phyloP scores from a whole-genome alignment of 2,888 invertebrate species.

The Anticlea derivata region DNA sequence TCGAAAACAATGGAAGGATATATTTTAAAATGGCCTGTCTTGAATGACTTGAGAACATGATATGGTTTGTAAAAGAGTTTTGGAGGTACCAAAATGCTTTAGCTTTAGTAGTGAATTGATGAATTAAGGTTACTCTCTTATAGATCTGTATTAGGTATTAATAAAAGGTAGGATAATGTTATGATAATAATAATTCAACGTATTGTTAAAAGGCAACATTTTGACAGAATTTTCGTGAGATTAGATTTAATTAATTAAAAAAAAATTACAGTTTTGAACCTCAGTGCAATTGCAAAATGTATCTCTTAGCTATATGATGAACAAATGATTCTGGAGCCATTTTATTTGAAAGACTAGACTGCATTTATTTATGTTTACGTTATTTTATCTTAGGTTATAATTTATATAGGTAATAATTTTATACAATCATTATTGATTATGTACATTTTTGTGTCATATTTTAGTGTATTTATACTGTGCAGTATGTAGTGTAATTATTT shows the following conservation, averaged over 20 bases:
- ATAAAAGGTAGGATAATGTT: too few species aligned
- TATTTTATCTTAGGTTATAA: slow-evolving; percentile 31
- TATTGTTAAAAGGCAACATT: too few species aligned
- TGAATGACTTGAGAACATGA: too few species aligned
- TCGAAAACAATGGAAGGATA: too few species aligned
- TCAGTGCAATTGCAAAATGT: slow-evolving; percentile 35
- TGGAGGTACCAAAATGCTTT: slow-evolving; percentile 10
- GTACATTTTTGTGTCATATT: slow-evolving; percentile 68
- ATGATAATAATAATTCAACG: too few species aligned
- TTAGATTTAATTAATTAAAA: neutral
- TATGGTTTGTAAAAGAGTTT: slow-evolving; percentile 1
- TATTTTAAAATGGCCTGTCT: too few species aligned
- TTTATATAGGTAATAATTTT: slow-evolving; percentile 33
- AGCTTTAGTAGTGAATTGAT: slow-evolving; percentile 24
- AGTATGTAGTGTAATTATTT: slow-evolving; percentile 10
- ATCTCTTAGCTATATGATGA: slow-evolving; percentile 33
- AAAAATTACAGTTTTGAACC: slow-evolving; percentile 38
- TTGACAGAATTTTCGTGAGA: neutral
- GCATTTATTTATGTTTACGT: slow-evolving; percentile 57
- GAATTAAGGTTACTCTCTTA: neutral
- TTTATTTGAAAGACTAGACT: slow-evolving; percentile 53
- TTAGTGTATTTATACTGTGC: slow-evolving; percentile 26
- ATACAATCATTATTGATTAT: slow-evolving; percentile 33
- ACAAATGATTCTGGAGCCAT: slow-evolving; percentile 39
- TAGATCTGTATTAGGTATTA: too few species aligned